Evolutionary conservation across 2,888 invertebrate species (phyloP).

Genomic region (Strigamia maritima): DNA sequence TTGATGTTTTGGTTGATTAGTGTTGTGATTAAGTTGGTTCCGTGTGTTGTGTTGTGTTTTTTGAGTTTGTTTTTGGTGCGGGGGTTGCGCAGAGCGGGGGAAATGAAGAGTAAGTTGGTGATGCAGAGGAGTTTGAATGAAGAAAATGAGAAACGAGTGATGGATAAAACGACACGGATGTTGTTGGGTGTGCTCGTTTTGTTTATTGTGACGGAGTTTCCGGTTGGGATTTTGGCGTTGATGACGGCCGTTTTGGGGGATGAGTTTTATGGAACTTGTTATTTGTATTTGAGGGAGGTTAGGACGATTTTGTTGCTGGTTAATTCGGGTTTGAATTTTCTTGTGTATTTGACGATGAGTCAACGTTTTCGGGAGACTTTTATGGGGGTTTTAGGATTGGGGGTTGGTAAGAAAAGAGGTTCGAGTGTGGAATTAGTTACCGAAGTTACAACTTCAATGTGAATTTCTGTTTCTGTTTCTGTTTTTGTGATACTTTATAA

Average conservation of each 20-base stretch:
- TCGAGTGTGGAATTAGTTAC: conserved; percentile 42
- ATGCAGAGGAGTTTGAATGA: conserved; percentile 57
- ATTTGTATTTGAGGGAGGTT: conserved; percentile 64
- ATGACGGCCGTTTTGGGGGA: conserved; percentile 72
- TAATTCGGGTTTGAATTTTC: conserved; percentile 90
- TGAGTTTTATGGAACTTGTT: conserved; percentile 62
- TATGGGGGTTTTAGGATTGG: conserved; percentile 65
- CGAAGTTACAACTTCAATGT: not conserved
- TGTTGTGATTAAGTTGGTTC: conserved; percentile 54
- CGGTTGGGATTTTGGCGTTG: conserved; percentile 72
- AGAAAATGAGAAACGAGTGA: conserved; percentile 35
- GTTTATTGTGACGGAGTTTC: conserved; percentile 84
- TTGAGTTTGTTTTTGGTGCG: conserved; percentile 43
- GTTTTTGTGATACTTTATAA: no score
- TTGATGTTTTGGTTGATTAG: conserved; percentile 62
- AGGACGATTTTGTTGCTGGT: conserved; percentile 86
- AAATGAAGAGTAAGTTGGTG: conserved; percentile 44
- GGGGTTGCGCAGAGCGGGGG: conserved; percentile 45
- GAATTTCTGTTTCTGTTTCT: no score
- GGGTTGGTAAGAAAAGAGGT: conserved; percentile 61
- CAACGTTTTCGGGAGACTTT: conserved; percentile 73
- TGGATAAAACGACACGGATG: conserved; percentile 83
- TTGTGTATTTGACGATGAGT: conserved; percentile 90
- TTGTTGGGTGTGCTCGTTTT: conserved; percentile 79
- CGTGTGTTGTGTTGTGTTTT: conserved; percentile 53